Evolutionary conservation across 2,113 vertebrate genomes (phyloP).

Genomic region (Axis porcinus): DNA sequence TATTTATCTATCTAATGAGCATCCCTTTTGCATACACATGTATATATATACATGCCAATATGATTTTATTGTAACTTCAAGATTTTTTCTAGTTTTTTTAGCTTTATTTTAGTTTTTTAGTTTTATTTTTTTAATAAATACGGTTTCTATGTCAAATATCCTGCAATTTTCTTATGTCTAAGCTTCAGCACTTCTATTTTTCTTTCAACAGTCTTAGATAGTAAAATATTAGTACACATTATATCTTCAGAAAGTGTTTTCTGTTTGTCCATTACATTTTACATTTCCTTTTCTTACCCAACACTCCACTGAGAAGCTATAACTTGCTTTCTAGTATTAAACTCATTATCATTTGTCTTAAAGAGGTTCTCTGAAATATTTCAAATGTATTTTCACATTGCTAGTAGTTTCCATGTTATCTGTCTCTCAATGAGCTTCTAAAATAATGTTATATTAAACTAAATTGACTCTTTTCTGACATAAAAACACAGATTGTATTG

Average conservation of each 20-base stretch:
- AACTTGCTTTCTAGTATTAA: neutral
- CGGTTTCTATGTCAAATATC: neutral
- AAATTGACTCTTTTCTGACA: neutral
- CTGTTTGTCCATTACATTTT: neutral
- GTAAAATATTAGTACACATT: neutral
- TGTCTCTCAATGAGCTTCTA: neutral
- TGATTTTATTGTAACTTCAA: neutral
- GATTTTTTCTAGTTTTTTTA: neutral
- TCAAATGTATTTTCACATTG: neutral
- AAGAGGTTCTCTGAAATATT: conserved; percentile 9
- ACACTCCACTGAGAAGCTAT: neutral
- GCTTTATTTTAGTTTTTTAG: neutral
- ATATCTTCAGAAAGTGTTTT: neutral
- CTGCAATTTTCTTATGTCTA: neutral
- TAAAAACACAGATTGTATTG: neutral
- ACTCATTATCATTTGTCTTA: neutral
- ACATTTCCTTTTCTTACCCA: neutral
- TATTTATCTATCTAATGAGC: neutral
- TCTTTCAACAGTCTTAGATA: neutral
- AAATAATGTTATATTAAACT: neutral
- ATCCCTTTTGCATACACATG: neutral
- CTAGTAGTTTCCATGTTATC: neutral
- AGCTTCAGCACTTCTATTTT: neutral
- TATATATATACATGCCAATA: neutral
- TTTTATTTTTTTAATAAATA: neutral